phyloP scores from a whole-genome alignment of 2,797 vertebrate genomes.

The Lutjanus argentimaculatus region DNA sequence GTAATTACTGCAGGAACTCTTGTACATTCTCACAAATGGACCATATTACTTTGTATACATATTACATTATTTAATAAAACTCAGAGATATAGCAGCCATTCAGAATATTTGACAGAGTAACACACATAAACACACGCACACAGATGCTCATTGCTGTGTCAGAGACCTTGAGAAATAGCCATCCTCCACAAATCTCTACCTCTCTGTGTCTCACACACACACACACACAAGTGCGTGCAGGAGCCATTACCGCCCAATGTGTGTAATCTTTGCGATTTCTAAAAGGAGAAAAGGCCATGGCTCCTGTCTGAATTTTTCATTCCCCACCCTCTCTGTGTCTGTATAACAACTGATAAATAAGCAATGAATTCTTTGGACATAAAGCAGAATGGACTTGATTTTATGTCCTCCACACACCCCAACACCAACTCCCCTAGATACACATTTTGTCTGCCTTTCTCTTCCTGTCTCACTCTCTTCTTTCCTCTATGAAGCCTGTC shows the following conservation, averaged over 20 bases:
- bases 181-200: constrained; percentile 51
- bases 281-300: constrained; percentile 70
- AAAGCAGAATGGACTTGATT: constrained; percentile 72
- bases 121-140: constrained; percentile 10
- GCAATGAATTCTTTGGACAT: constrained; percentile 76
- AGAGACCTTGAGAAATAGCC: constrained; percentile 34
- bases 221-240: constrained; percentile 37
- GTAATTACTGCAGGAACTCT: neutral
- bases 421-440: constrained; percentile 40
- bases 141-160: constrained; percentile 44
- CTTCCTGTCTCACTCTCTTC: constrained; percentile 22
- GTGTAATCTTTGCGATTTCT: constrained; percentile 69
- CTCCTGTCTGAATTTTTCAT: constrained; percentile 81
- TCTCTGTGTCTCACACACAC: neutral
- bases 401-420: constrained; percentile 60
- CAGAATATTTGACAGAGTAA: neutral
- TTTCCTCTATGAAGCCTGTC: constrained; percentile 21
- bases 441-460: constrained; percentile 48
- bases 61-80: neutral
- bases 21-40: neutral
- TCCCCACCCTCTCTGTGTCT: constrained; percentile 71
- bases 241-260: constrained; percentile 68
- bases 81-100: neutral
- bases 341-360: constrained; percentile 83
- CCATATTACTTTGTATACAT: neutral